phyloP scores from a whole-genome alignment of 1,140 invertebrate species.

The Steinernema feltiae region DNA sequence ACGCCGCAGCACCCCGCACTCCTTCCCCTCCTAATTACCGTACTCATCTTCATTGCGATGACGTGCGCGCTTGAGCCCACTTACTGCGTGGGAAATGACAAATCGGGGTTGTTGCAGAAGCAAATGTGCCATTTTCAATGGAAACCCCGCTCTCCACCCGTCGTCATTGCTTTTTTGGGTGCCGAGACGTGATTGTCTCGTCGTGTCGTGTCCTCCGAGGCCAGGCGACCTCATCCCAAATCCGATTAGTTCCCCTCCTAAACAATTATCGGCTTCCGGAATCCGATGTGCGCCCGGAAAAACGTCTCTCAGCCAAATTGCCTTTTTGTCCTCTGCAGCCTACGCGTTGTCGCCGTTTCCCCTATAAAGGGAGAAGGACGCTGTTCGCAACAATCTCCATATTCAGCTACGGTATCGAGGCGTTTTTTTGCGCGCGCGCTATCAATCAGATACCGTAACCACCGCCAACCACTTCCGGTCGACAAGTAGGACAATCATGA shows the following conservation, averaged over 20 bases:
- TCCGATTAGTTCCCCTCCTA: not conserved
- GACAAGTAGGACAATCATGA: no score
- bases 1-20: no score
- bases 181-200: conserved; percentile 7
- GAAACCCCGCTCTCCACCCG: not conserved
- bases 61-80: no score
- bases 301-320: conserved; percentile 1
- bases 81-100: not conserved
- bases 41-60: no score
- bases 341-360: not conserved
- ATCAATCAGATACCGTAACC: no score
- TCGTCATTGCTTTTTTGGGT: conserved; percentile 7
- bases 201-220: conserved; percentile 3
- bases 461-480: no score
- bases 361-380: no score
- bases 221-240: conserved; percentile 10
- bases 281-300: not conserved
- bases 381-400: no score
- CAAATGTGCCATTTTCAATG: not conserved
- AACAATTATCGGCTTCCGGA: conserved; percentile 12
- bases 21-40: no score
- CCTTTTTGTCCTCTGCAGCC: not conserved
- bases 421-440: no score
- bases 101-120: not conserved
- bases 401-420: no score